Percentiles rank a stretch among this genome's conserved stretches.
These are phyloP conservation scores for Trichonephila clavata DNA, from an alignment of 1,140 invertebrate genomes.

Conservation along the genomic window DNA sequence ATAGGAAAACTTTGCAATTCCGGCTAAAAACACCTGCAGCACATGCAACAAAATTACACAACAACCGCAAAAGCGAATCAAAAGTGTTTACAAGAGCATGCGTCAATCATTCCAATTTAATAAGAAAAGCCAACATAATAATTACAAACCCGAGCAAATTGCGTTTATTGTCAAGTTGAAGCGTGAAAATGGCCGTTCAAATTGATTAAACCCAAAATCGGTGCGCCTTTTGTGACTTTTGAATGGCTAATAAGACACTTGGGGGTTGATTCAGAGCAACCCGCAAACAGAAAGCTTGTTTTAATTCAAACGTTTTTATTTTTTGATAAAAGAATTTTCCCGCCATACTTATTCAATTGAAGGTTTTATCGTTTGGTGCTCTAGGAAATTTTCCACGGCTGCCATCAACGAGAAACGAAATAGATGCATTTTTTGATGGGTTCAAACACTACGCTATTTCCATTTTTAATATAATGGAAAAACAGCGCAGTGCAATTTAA, in stretches of 20 bases:
- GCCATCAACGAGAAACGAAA: background rate
- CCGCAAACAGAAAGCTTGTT: background rate
- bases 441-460: background rate
- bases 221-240: constrained; percentile 5
- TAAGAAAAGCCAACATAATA: background rate
- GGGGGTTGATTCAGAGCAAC: background rate
- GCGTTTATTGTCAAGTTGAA: constrained; percentile 40
- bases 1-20: background rate
- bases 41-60: background rate
- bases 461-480: background rate
- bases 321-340: background rate
- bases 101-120: background rate
- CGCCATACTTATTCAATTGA: background rate
- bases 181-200: constrained; percentile 3
- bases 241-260: background rate
- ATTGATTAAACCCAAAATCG: constrained; percentile 33
- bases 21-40: background rate
- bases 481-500: background rate
- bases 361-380: background rate
- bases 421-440: background rate
- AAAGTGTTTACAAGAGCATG: background rate
- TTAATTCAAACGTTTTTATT: background rate
- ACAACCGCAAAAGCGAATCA: constrained; percentile 1
- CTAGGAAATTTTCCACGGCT: background rate
- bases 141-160: background rate